Conservation (phyloP, 2,888 invertebrate genomes). For the Plutella xylostella region DNA sequence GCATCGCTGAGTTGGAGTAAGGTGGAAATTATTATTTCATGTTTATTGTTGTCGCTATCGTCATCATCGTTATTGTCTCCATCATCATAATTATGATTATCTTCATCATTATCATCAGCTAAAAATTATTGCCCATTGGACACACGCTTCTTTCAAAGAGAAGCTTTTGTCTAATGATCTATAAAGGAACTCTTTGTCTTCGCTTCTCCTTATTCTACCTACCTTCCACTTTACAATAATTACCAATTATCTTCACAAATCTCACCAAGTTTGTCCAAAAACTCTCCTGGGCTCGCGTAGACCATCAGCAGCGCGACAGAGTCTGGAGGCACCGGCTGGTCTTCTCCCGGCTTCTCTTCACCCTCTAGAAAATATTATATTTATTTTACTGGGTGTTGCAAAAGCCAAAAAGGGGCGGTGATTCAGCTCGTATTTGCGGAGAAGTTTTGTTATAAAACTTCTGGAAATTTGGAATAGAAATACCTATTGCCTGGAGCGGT, state of each 20-base stretch:
- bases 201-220: too few species aligned
- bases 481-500: too few species aligned
- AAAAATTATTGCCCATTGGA: too few species aligned
- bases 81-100: too few species aligned
- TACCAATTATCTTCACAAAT: too few species aligned
- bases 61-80: not conserved
- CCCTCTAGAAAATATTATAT: constrained; percentile 36
- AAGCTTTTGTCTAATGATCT: too few species aligned
- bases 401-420: not conserved
- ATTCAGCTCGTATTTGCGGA: not conserved
- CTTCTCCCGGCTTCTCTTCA: constrained; percentile 44
- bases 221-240: too few species aligned
- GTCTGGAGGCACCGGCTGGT: constrained; percentile 43
- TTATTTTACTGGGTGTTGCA: not conserved
- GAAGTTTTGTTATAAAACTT: too few species aligned
- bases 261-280: constrained; percentile 56
- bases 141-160: too few species aligned
- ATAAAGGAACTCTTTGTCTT: too few species aligned
- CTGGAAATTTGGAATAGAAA: too few species aligned
- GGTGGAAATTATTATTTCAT: not conserved
- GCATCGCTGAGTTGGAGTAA: constrained; percentile 29
- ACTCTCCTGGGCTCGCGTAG: constrained; percentile 49
- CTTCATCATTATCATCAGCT: too few species aligned
- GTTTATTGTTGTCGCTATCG: not conserved
- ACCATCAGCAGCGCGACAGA: constrained; percentile 47